Conservation (phyloP, 2,888 invertebrate genomes). For the Blastobasis adustella region DNA sequence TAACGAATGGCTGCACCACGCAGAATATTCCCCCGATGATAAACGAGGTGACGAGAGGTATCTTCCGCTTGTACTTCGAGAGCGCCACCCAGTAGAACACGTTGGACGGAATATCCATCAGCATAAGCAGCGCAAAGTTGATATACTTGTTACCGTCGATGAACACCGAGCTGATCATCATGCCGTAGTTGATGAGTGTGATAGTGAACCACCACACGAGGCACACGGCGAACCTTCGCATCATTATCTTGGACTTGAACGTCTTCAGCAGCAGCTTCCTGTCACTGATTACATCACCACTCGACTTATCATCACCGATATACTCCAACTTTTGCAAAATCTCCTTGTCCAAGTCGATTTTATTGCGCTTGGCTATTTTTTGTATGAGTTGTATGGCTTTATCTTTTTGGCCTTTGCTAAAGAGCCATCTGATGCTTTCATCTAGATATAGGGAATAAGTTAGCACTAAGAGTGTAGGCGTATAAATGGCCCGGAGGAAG, state of each 20-base stretch:
- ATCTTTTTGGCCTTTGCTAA: constrained; percentile 55
- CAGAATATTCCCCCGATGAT: constrained; percentile 57
- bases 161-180: constrained; percentile 66
- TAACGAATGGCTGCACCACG: constrained; percentile 54
- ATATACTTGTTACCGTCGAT: constrained; percentile 63
- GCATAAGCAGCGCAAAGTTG: constrained; percentile 58
- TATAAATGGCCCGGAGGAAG: constrained; percentile 59
- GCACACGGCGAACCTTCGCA: constrained; percentile 58
- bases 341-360: constrained; percentile 37
- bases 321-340: constrained; percentile 46
- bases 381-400: constrained; percentile 45
- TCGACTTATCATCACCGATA: constrained; percentile 35
- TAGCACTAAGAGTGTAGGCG: constrained; percentile 53
- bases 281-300: constrained; percentile 29
- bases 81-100: constrained; percentile 60
- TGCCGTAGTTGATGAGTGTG: constrained; percentile 65
- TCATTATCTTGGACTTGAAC: constrained; percentile 56
- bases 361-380: constrained; percentile 54
- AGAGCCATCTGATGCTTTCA: constrained; percentile 64
- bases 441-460: constrained; percentile 57
- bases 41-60: constrained; percentile 50
- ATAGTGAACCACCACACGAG: constrained; percentile 67
- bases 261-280: constrained; percentile 50
- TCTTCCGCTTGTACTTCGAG: constrained; percentile 49
- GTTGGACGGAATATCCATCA: constrained; percentile 65